These are phyloP conservation scores for Drosophila sp. DNA, from an alignment of 1,140 invertebrate genomes.

Conservation along the genomic window DNA sequence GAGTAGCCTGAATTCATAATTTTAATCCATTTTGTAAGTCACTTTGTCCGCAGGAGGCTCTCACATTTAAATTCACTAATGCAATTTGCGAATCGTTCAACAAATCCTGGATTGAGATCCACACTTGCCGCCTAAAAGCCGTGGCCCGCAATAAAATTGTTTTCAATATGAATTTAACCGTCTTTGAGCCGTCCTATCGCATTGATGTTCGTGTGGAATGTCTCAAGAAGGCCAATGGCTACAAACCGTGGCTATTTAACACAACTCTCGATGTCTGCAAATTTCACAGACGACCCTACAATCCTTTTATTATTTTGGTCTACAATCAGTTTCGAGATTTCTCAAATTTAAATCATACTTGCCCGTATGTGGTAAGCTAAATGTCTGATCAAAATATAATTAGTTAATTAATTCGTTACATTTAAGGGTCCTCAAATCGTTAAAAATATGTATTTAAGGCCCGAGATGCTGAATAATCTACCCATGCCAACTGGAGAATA, in stretches of 20 bases:
- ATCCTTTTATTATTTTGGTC: not conserved
- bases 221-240: not conserved
- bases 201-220: not conserved
- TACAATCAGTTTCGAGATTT: not conserved
- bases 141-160: not conserved
- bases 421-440: too few relatives aligned
- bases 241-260: slow-evolving; percentile 5
- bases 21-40: too few relatives aligned
- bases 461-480: not conserved
- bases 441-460: not conserved
- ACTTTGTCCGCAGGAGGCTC: not conserved
- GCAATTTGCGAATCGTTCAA: not conserved
- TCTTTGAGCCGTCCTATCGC: not conserved
- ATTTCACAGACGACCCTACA: not conserved
- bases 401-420: too few relatives aligned
- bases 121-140: not conserved
- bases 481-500: slow-evolving; percentile 11
- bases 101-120: not conserved
- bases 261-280: not conserved
- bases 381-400: too few relatives aligned
- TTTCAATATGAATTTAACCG: not conserved
- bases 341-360: slow-evolving; percentile 4
- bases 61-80: not conserved
- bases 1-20: not conserved
- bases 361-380: not conserved